phyloP scores from a whole-genome alignment of 2,797 vertebrate genomes.

The Clarias pachynema region DNA sequence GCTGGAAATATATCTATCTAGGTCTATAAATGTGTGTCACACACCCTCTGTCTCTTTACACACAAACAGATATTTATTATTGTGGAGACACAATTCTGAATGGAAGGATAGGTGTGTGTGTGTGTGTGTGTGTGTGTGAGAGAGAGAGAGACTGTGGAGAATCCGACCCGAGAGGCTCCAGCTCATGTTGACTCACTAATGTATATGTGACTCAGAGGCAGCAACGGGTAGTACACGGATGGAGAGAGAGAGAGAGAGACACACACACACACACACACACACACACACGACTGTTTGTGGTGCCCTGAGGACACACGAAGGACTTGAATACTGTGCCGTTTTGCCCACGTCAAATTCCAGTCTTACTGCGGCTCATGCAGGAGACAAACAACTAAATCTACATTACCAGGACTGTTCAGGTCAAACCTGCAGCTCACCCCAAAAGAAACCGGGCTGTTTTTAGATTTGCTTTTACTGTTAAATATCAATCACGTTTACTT shows the following conservation, averaged over 20 bases:
- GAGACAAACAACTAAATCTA: conserved; percentile 20
- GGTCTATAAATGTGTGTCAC: no score
- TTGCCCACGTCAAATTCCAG: conserved; percentile 15
- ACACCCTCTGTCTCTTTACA: not conserved
- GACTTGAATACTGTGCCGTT: conserved; percentile 30
- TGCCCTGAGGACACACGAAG: conserved; percentile 21
- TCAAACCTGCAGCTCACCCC: not conserved
- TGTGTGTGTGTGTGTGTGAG: not conserved
- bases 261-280: not conserved
- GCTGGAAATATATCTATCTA: not conserved
- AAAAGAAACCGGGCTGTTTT: not conserved
- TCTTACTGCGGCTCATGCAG: not conserved
- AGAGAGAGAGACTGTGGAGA: conserved; percentile 22
- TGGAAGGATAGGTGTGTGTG: conserved; percentile 12
- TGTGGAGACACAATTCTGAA: conserved; percentile 31
- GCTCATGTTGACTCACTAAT: conserved; percentile 49
- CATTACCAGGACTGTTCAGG: not conserved
- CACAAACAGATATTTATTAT: conserved; percentile 30
- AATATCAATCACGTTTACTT: not conserved
- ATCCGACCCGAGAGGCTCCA: conserved; percentile 45
- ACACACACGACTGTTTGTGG: conserved; percentile 24
- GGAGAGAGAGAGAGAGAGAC: not conserved
- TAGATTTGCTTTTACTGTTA: conserved; percentile 16
- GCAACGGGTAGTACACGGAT: conserved; percentile 38
- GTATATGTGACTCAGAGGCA: conserved; percentile 35